Conservation (phyloP, 2,888 invertebrate species). For the Bimastos eiseni region DNA sequence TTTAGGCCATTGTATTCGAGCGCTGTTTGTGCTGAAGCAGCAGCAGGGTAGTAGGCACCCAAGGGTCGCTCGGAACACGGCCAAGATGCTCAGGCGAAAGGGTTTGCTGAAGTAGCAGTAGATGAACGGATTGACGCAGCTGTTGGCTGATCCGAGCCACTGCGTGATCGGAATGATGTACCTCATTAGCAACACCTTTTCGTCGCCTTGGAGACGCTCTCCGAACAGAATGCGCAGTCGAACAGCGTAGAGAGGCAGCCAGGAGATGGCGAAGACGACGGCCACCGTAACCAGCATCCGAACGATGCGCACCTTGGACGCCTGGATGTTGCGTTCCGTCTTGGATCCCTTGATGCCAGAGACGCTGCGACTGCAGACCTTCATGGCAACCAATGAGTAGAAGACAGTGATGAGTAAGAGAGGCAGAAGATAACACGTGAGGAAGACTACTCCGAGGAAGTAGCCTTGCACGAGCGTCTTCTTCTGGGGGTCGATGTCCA, state of each 20-base stretch:
- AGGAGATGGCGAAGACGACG: conserved; percentile 85
- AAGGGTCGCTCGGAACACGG: neutral
- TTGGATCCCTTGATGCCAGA: conserved; percentile 16
- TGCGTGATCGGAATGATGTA: conserved; percentile 82
- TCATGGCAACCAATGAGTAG: conserved; percentile 66
- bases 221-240: conserved; percentile 75
- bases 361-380: conserved; percentile 19
- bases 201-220: conserved; percentile 19
- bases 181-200: conserved; percentile 34
- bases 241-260: conserved; percentile 88
- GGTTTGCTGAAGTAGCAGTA: conserved; percentile 78
- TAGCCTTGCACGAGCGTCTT: neutral
- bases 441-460: conserved; percentile 85
- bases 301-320: conserved; percentile 89
- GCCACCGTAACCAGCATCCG: conserved; percentile 94
- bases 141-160: conserved; percentile 90
- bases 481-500: neutral
- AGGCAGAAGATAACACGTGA: conserved; percentile 87
- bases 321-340: conserved; percentile 65
- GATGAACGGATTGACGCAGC: conserved; percentile 90
- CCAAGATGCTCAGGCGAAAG: conserved; percentile 37
- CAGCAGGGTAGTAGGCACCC: conserved; percentile 7
- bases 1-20: neutral
- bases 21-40: neutral
- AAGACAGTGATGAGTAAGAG: conserved; percentile 87